Percentiles rank a stretch among this genome's conserved stretches.
Conservation (phyloP, 1,140 invertebrate species). For the Drosophila funebris region DNA sequence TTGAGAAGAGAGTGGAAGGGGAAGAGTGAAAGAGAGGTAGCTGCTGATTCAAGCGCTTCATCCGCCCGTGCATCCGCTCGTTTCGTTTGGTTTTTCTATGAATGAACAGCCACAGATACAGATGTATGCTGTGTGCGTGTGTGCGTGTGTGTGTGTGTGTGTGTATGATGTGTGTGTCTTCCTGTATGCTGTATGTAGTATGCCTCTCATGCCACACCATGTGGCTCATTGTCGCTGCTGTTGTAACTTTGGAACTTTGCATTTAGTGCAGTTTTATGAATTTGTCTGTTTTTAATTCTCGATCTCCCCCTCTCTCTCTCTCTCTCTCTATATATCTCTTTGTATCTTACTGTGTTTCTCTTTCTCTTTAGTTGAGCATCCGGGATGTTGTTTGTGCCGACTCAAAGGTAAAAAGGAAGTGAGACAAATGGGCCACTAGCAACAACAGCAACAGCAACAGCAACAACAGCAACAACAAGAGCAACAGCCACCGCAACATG, state of each 20-base stretch:
- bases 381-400: slow-evolving; percentile 66
- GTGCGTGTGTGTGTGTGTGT: not conserved
- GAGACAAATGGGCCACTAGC: slow-evolving; percentile 70
- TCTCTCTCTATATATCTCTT: not conserved
- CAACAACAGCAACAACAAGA: slow-evolving; percentile 6
- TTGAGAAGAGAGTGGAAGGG: slow-evolving; percentile 11
- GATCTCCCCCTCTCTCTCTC: not conserved
- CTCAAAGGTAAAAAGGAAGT: slow-evolving; percentile 74
- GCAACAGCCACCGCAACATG: slow-evolving; percentile 14
- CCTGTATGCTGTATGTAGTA: slow-evolving; percentile 18
- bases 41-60: slow-evolving; percentile 76
- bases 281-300: slow-evolving; percentile 56
- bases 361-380: slow-evolving; percentile 55
- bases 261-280: slow-evolving; percentile 68
- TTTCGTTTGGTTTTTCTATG: slow-evolving; percentile 70
- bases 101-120: slow-evolving; percentile 54
- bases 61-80: slow-evolving; percentile 79
- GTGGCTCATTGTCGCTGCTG: slow-evolving; percentile 58
- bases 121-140: slow-evolving; percentile 3
- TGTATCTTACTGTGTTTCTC: not conserved
- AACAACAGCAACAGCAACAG: slow-evolving; percentile 22
- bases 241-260: slow-evolving; percentile 73
- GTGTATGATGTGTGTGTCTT: not conserved
- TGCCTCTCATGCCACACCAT: slow-evolving; percentile 29
- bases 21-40: slow-evolving; percentile 32